Conservation (phyloP, 2,888 invertebrate species). For the Xestia sexstrigata region DNA sequence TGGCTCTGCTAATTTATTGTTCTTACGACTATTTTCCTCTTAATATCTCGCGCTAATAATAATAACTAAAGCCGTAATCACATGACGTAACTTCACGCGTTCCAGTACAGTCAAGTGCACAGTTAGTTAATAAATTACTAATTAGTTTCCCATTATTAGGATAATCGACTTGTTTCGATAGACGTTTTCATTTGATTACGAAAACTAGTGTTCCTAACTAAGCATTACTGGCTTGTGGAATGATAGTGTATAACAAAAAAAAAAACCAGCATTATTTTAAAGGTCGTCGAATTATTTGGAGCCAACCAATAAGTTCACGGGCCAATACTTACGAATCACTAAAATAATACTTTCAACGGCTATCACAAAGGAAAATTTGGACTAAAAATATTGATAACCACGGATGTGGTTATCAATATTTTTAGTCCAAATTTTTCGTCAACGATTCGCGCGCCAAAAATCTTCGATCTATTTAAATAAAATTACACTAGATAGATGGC, state of each 20-base stretch:
- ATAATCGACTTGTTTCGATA: conserved; percentile 41
- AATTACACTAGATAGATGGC: background rate
- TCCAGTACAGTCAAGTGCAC: conserved; percentile 39
- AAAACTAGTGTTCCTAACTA: background rate
- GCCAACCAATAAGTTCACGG: background rate
- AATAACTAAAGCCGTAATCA: conserved; percentile 52
- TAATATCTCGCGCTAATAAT: conserved; percentile 61
- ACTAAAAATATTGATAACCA: no score
- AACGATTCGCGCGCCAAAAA: background rate
- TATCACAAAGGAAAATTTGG: background rate
- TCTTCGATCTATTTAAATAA: background rate
- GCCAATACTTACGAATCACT: background rate
- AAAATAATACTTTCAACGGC: background rate
- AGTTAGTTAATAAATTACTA: conserved; percentile 44
- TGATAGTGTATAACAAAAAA: no score
- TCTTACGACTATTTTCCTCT: conserved; percentile 63
- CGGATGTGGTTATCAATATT: background rate
- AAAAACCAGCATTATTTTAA: conserved; percentile 4
- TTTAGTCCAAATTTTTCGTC: background rate
- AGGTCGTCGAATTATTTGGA: background rate
- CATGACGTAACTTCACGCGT: conserved; percentile 51
- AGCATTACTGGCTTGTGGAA: no score
- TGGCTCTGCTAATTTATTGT: conserved; percentile 42
- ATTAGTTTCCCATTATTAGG: conserved; percentile 57
- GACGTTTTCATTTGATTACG: conserved; percentile 12